Conservation (phyloP, 2,797 vertebrate genomes). For the Acanthiza pusilla region DNA sequence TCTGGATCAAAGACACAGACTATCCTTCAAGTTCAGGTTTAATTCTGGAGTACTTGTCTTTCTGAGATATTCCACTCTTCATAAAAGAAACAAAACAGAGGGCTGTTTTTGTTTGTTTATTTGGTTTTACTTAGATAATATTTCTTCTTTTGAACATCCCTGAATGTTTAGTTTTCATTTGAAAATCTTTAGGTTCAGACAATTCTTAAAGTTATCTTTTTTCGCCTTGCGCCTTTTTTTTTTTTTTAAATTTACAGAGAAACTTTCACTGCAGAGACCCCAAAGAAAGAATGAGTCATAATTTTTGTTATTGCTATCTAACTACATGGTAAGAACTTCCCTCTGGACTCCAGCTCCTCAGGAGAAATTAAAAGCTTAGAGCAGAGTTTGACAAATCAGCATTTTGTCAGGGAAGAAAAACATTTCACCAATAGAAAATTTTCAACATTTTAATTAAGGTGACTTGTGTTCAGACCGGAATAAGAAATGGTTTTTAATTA, state of each 20-base stretch:
- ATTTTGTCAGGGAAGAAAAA: background rate
- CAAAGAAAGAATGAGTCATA: background rate
- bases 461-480: background rate
- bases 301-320: background rate
- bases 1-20: background rate
- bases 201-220: background rate
- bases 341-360: background rate
- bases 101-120: background rate
- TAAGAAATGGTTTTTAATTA: background rate
- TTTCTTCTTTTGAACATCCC: background rate
- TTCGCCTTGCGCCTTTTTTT: no score
- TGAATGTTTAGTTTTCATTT: background rate
- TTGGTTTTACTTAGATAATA: background rate
- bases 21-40: background rate
- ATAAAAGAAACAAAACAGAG: background rate
- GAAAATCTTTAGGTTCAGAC: background rate
- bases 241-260: fast-evolving
- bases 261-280: background rate
- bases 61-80: background rate
- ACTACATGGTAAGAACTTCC: background rate
- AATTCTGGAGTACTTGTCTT: background rate
- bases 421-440: background rate
- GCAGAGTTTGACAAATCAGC: background rate
- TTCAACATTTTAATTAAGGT: background rate
- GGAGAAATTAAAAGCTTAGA: background rate